Conservation (phyloP, 2,797 vertebrate genomes). For the Glyptemys insculpta region DNA sequence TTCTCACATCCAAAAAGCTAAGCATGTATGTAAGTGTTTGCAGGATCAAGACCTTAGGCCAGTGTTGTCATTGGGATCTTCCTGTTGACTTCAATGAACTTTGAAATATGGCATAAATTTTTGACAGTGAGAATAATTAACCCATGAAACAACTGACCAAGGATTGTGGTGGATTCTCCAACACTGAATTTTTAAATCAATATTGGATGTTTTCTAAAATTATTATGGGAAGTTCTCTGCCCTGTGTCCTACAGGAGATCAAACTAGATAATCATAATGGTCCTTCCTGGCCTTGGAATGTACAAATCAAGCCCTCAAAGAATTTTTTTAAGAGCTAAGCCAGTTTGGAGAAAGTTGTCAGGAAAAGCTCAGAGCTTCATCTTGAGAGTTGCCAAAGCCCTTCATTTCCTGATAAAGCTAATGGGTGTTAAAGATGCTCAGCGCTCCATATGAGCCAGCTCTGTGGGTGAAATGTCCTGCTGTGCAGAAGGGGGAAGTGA, state of each 20-base stretch:
- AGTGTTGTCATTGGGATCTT: not conserved
- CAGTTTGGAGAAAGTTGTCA: slow-evolving; percentile 50
- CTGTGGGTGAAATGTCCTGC: not conserved
- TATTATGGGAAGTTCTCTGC: not conserved
- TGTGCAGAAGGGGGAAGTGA: not conserved
- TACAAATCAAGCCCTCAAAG: not conserved
- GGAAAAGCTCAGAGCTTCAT: slow-evolving; percentile 16
- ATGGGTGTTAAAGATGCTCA: not conserved
- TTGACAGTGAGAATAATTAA: no score
- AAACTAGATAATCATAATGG: not conserved
- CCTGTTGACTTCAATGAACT: not conserved
- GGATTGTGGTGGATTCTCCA: not conserved
- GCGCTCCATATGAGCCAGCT: not conserved
- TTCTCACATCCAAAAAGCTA: not conserved
- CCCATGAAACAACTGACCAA: not conserved
- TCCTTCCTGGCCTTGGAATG: not conserved
- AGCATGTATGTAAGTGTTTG: not conserved
- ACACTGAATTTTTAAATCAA: not conserved
- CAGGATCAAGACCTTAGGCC: not conserved
- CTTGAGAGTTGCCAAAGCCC: not conserved
- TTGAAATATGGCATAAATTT: not conserved
- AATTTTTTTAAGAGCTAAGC: not conserved
- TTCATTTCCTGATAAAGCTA: not conserved
- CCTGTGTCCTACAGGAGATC: not conserved
- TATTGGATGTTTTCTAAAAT: not conserved